Base-by-base conservation (phyloP, 2,888 invertebrate species). In the Xestia ashworthii region DNA sequence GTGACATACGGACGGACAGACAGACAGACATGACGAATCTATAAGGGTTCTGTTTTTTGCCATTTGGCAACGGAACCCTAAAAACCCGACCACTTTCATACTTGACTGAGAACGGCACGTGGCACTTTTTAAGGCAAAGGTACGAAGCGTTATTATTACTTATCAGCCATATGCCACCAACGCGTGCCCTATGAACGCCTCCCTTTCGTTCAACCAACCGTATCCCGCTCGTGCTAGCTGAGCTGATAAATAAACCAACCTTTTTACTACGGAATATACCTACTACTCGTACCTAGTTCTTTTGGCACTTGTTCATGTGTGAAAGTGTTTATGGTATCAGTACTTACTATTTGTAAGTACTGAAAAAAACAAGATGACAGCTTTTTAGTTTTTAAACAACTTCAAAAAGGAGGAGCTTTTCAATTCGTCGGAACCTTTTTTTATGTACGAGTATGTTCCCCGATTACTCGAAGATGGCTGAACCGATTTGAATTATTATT, bases 91-190 rank as follows among this genome's bases (percentile, higher is more conserved):
- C 60, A 76, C 68, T 83, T 83, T 82, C 76, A 84, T 73, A 78
- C 66, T 74, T 84, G 11, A 76, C 82, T 87, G 91, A 90, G 91
- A n/a, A n/a, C 66, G 94, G 88, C 96, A 93, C 95, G 96, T 94
- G 95, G 85, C 92, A 87, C 88, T 84, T 89, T 93, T 94, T 91
- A 93, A 93, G 91, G 84, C 81, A 83, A 86, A 89, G 74, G 88
- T 87, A 87, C 89, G 81, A 80, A 58, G 84, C 87, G 87, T 92
- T 94, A n/a, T n/a, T n/a, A n/a, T n/a, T n/a, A n/a, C n/a, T n/a
- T n/a, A 93, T 93, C 93, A 80, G 90, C 94, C 96, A 96, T 95
- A 96, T 96, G 96, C 92, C 93, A 94, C 95, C 89, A 89, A 91
- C 95, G 95, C 96, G 96, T 95, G 96, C 92, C 92, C 88, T 92